Conservation (phyloP, 2,113 vertebrate genomes). For the Bagarius yarrelli region DNA sequence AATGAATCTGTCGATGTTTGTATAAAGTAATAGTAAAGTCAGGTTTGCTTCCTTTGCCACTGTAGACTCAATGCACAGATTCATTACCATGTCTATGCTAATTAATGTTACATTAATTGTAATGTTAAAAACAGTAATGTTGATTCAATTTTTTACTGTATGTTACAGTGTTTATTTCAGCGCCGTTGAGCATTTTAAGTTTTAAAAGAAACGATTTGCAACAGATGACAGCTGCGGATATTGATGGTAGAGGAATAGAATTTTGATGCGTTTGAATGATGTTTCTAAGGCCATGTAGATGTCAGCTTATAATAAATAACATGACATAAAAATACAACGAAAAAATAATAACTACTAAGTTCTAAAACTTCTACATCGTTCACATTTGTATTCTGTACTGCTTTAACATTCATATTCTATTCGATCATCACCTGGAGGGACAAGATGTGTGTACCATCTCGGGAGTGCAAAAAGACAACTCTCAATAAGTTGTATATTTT, state of each 20-base stretch:
- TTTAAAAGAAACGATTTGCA: not conserved
- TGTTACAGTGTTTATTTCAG: not conserved
- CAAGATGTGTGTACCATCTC: not conserved
- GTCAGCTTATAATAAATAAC: not conserved
- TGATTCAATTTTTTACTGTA: not conserved
- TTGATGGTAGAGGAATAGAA: not conserved
- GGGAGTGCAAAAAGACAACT: conserved; percentile 14
- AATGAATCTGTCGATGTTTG: too few relatives aligned
- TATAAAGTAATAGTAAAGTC: not conserved
- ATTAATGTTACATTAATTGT: not conserved
- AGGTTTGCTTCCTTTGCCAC: not conserved
- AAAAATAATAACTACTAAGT: too few relatives aligned
- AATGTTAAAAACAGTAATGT: not conserved
- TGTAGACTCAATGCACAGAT: not conserved
- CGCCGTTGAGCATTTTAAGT: not conserved
- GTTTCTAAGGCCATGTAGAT: too few relatives aligned
- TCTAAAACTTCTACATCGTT: too few relatives aligned
- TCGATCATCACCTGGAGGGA: too few relatives aligned
- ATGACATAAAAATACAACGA: too few relatives aligned
- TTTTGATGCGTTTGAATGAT: not conserved
- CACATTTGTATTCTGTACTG: too few relatives aligned
- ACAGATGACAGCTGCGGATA: not conserved
- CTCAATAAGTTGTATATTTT: conserved; percentile 46
- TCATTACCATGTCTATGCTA: not conserved
- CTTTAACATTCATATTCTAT: too few relatives aligned